A percentile compares a stretch with the other conserved stretches of the same genome.
Conservation (phyloP, 2,113 vertebrate genomes). For the Gadus macrocephalus region DNA sequence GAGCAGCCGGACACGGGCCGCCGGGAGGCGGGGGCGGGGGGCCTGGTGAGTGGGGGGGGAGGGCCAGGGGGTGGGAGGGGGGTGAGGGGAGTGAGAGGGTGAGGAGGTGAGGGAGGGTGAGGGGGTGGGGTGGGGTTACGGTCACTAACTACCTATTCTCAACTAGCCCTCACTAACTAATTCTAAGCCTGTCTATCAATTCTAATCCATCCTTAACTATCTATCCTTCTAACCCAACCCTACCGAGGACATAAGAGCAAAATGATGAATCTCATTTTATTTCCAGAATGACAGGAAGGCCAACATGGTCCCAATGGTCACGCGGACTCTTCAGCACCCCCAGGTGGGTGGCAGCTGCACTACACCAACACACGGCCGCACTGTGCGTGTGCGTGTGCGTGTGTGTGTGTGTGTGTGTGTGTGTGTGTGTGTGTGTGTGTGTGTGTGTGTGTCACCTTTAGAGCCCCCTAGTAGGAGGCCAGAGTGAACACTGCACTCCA, state of each 20-base stretch:
- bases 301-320: constrained; percentile 76
- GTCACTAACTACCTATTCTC: no score
- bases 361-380: constrained; percentile 14
- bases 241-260: constrained; percentile 33
- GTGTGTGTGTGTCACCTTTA: not conserved
- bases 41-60: no score
- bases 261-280: constrained; percentile 45
- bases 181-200: no score
- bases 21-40: constrained; percentile 89
- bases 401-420: constrained; percentile 18
- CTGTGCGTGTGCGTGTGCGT: constrained; percentile 24
- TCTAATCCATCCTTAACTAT: no score
- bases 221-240: no score
- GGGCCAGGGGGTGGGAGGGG: no score
- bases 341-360: constrained; percentile 68
- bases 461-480: constrained; percentile 48
- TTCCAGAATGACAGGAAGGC: constrained; percentile 72
- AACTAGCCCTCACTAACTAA: no score
- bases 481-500: constrained; percentile 35
- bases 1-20: constrained; percentile 94
- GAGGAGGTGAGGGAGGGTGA: no score
- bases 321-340: constrained; percentile 78
- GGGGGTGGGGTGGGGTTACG: no score
- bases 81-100: no score
- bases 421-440: not conserved